A percentile compares a stretch with the other conserved stretches of the same genome.
Evolutionary conservation across 2,113 vertebrate genomes (phyloP).

Genomic region (Drymodes brunneopygia): DNA sequence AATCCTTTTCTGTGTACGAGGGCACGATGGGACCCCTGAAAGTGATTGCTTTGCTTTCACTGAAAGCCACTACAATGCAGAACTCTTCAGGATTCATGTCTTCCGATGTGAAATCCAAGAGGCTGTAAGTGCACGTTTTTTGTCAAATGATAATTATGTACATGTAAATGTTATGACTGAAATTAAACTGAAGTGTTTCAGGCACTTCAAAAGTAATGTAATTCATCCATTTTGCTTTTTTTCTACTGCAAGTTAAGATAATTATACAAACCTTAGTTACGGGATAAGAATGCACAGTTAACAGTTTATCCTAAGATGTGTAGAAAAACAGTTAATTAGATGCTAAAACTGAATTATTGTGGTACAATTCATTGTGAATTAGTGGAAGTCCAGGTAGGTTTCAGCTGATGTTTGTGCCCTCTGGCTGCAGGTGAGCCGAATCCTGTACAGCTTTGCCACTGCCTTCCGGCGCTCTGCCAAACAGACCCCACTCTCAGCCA

Average conservation of each 20-base stretch:
- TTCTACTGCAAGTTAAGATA: background rate
- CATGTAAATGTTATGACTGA: background rate
- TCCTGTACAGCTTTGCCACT: slow-evolving; percentile 97
- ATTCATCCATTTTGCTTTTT: background rate
- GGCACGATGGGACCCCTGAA: slow-evolving; percentile 92
- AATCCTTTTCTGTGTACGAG: slow-evolving; percentile 97
- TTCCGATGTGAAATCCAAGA: slow-evolving; percentile 98
- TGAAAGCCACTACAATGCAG: slow-evolving; percentile 96
- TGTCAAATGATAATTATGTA: background rate
- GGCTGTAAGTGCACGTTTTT: slow-evolving; percentile 81
- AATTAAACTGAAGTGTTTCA: background rate
- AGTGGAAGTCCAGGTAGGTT: background rate
- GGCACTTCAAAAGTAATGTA: background rate
- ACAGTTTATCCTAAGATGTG: background rate
- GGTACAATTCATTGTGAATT: accelerated
- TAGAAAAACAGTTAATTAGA: background rate
- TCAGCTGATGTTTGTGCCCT: background rate
- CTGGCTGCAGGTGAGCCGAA: slow-evolving; percentile 87
- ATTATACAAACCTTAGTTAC: background rate
- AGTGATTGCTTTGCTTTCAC: slow-evolving; percentile 99
- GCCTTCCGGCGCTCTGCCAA: slow-evolving; percentile 94
- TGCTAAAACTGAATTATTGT: background rate
- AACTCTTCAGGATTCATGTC: slow-evolving; percentile 98
- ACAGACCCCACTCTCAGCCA: slow-evolving; percentile 80
- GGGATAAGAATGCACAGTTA: background rate